Percentiles rank a stretch among this genome's conserved stretches.
phyloP scores from a whole-genome alignment of 2,797 vertebrate genomes.

The Botia almorhae region DNA sequence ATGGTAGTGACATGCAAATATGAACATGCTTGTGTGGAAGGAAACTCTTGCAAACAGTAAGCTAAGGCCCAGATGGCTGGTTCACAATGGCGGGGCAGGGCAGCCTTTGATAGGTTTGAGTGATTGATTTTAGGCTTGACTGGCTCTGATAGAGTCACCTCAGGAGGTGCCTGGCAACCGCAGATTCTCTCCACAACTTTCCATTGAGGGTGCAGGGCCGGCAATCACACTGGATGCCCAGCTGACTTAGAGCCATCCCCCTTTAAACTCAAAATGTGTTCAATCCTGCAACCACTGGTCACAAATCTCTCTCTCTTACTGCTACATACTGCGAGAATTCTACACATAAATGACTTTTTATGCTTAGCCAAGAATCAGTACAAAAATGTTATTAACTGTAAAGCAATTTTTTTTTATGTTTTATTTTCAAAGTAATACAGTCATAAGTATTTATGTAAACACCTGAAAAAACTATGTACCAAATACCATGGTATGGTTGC shows the following conservation, averaged over 20 bases:
- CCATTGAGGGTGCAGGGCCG: constrained; percentile 75
- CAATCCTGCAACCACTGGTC: constrained; percentile 72
- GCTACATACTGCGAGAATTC: constrained; percentile 44
- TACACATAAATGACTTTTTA: neutral
- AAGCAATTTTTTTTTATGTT: neutral
- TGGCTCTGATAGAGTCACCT: constrained; percentile 87
- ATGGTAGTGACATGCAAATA: constrained; percentile 41
- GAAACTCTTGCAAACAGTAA: constrained; percentile 76
- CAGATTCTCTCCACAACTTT: constrained; percentile 77
- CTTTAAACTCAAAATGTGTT: constrained; percentile 77
- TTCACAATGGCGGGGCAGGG: constrained; percentile 80
- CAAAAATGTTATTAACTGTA: constrained; percentile 1
- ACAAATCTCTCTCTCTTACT: constrained; percentile 73
- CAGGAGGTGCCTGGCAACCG: constrained; percentile 82
- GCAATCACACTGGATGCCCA: constrained; percentile 72
- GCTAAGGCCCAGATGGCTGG: constrained; percentile 82
- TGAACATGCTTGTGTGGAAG: constrained; percentile 53
- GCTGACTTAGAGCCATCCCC: constrained; percentile 72
- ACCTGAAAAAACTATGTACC: neutral
- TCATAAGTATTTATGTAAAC: no score
- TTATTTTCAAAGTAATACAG: neutral
- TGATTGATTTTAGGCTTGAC: constrained; percentile 89
- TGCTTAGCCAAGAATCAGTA: neutral
- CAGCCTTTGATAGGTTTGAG: constrained; percentile 86
- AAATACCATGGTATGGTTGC: neutral